Evolutionary conservation across 1,140 invertebrate species (phyloP).

Genomic region (Drosophila parvula): DNA sequence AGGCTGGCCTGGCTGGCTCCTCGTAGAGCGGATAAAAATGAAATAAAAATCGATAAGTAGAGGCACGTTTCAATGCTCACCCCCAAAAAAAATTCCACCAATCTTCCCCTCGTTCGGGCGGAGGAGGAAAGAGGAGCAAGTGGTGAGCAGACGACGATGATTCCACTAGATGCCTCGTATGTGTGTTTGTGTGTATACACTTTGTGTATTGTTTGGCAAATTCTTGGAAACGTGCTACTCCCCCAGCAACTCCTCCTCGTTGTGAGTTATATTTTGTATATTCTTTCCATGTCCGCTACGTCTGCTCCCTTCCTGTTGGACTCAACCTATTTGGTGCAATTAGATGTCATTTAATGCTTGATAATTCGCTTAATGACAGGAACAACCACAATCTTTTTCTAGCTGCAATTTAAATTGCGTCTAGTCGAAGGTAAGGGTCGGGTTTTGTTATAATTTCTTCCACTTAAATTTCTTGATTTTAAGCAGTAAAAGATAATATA

Average conservation of each 20-base stretch:
- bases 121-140: neutral
- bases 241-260: slow-evolving; percentile 17
- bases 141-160: slow-evolving; percentile 36
- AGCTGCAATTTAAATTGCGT: slow-evolving; percentile 23
- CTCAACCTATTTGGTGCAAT: slow-evolving; percentile 27
- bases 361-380: slow-evolving; percentile 43
- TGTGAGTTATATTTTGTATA: slow-evolving; percentile 16
- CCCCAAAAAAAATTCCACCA: slow-evolving; percentile 6
- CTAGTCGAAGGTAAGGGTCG: slow-evolving; percentile 1
- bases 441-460: neutral
- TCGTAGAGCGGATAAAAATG: slow-evolving; percentile 74
- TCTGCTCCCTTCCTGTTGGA: slow-evolving; percentile 1
- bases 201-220: slow-evolving; percentile 57
- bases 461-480: neutral
- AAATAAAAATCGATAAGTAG: slow-evolving; percentile 82
- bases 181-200: slow-evolving; percentile 14
- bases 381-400: slow-evolving; percentile 19
- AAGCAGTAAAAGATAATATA: neutral
- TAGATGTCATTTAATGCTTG: slow-evolving; percentile 48
- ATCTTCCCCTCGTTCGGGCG: slow-evolving; percentile 9
- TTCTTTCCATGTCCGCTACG: slow-evolving; percentile 3
- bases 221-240: slow-evolving; percentile 65
- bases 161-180: slow-evolving; percentile 37
- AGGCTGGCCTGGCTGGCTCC: slow-evolving; percentile 34
- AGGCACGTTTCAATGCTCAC: slow-evolving; percentile 68